A percentile compares a stretch with the other conserved stretches of the same genome.
Evolutionary conservation across 2,113 vertebrate species (phyloP).

Genomic region (Sterna hirundo): DNA sequence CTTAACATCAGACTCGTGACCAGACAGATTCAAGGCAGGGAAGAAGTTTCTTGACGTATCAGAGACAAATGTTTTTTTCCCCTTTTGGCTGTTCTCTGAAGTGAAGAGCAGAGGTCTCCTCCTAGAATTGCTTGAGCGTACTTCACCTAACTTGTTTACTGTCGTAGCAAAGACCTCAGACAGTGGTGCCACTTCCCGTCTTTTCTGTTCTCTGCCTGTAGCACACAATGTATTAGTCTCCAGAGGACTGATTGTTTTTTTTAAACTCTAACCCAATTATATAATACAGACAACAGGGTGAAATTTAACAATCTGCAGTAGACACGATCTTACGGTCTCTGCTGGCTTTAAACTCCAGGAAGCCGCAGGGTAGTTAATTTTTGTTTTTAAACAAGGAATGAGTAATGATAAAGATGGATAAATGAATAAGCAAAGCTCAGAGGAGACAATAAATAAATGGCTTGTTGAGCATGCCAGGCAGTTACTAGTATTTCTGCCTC

Average conservation of each 20-base stretch:
- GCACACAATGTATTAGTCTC: not conserved
- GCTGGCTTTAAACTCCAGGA: not conserved
- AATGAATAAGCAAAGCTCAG: not conserved
- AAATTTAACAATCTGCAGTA: not conserved
- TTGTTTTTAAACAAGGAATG: conserved; percentile 3
- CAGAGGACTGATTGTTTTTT: not conserved
- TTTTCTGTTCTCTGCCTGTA: not conserved
- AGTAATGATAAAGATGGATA: not conserved
- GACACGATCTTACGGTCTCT: not conserved
- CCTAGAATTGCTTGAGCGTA: not conserved
- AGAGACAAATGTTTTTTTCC: not conserved
- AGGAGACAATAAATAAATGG: not conserved
- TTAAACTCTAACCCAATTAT: not conserved
- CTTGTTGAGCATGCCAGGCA: not conserved
- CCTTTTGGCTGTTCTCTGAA: not conserved
- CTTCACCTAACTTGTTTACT: not conserved
- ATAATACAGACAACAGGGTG: not conserved
- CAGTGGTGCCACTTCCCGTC: not conserved
- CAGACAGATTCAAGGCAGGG: not conserved
- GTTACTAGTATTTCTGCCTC: not conserved
- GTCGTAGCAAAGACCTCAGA: not conserved
- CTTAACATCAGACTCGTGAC: not conserved
- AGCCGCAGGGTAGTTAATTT: not conserved
- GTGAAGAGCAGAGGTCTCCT: not conserved
- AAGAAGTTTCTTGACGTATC: not conserved